Evolutionary conservation across 2,888 invertebrate genomes (phyloP).

Genomic region (Spodoptera picta): DNA sequence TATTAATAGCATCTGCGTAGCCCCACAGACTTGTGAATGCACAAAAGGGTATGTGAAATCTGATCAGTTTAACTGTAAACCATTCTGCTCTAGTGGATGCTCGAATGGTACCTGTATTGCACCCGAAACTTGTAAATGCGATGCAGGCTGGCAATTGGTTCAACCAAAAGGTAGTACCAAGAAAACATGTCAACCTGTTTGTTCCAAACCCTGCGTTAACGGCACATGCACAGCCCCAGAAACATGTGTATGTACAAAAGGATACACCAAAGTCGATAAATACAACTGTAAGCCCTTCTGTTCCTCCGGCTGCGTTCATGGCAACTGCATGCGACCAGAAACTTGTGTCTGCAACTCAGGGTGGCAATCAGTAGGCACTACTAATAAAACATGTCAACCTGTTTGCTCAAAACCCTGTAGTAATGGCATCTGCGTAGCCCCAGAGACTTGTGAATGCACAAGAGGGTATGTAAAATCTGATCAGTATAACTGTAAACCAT

Average conservation of each 20-base stretch:
- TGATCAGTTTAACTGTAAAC: conserved; percentile 4
- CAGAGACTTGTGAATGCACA: conserved; percentile 21
- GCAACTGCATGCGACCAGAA: conserved; percentile 27
- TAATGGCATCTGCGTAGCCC: conserved; percentile 17
- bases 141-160: conserved; percentile 20
- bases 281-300: conserved; percentile 26
- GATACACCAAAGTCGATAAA: conserved; percentile 6
- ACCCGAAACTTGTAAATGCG: conserved; percentile 25
- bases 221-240: conserved; percentile 31
- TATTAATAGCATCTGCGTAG: neutral
- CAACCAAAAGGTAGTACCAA: neutral
- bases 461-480: conserved; percentile 1
- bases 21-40: no score
- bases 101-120: conserved; percentile 18
- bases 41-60: neutral
- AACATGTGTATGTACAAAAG: conserved; percentile 29
- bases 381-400: conserved; percentile 9
- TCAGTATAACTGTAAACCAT: conserved; percentile 2
- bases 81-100: conserved; percentile 13
- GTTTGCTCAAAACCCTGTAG: conserved; percentile 15
- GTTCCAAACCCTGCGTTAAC: conserved; percentile 15
- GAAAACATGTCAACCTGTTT: conserved; percentile 16
- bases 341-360: conserved; percentile 24
- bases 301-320: conserved; percentile 18
- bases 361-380: neutral